phyloP scores from a whole-genome alignment of 2,113 vertebrate genomes.

The Apaloderma vittatum region DNA sequence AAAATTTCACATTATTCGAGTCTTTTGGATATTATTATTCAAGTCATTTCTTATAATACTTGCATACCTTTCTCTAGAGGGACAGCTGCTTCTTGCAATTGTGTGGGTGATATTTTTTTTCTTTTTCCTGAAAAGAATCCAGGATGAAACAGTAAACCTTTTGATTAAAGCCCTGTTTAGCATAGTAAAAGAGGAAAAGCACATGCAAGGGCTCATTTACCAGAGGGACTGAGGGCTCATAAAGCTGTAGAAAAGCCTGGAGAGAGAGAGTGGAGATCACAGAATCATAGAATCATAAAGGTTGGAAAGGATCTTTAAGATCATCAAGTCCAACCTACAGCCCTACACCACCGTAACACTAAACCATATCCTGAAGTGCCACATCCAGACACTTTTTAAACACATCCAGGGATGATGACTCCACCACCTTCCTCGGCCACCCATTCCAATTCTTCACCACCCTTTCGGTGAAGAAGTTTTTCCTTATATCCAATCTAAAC shows the following conservation, averaged over 20 bases:
- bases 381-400: no score
- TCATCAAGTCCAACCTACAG: no score
- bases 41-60: background rate
- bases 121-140: background rate
- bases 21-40: background rate
- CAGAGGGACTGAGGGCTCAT: background rate
- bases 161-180: conserved; percentile 19
- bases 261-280: background rate
- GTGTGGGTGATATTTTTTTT: background rate
- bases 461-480: no score
- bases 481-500: no score
- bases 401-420: no score
- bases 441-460: no score
- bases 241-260: background rate
- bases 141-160: background rate
- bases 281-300: no score
- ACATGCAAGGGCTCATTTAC: background rate
- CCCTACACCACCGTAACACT: no score
- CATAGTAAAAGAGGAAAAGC: background rate
- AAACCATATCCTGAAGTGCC: no score
- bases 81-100: conserved; percentile 6
- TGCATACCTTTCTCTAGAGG: background rate
- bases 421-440: no score
- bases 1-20: background rate
- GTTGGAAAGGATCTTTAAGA: no score